phyloP scores from a whole-genome alignment of 1,140 invertebrate genomes.

The Sycophila sp. region DNA sequence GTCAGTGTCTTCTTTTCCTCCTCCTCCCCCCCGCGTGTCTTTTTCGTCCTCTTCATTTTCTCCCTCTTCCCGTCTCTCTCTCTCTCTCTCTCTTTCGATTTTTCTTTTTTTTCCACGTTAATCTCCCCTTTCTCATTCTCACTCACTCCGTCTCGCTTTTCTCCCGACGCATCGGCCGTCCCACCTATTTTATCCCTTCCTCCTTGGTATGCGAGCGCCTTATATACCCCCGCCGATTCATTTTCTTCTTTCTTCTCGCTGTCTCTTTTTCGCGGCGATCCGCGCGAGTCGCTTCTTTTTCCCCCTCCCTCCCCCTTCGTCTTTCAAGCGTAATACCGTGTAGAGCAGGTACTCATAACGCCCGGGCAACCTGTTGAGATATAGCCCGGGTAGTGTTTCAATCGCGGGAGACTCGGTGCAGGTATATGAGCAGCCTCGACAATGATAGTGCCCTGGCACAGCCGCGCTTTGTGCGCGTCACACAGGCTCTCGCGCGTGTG shows the following conservation, averaged over 20 bases:
- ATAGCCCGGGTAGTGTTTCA: conserved; percentile 65
- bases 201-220: background rate
- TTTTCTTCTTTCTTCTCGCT: conserved; percentile 26
- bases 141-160: conserved; percentile 12
- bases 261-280: conserved; percentile 11
- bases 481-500: background rate
- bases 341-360: conserved; percentile 63
- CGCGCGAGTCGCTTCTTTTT: conserved; percentile 12
- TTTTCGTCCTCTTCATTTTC: background rate
- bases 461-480: background rate
- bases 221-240: background rate
- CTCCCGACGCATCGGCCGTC: background rate
- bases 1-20: conserved; percentile 32
- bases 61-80: too few relatives aligned
- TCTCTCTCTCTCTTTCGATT: background rate
- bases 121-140: conserved; percentile 34
- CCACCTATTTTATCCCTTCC: conserved; percentile 28
- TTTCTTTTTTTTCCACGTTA: conserved; percentile 10
- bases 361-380: conserved; percentile 61
- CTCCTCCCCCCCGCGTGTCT: conserved; percentile 20
- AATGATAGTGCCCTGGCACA: background rate
- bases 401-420: conserved; percentile 49
- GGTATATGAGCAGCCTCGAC: background rate
- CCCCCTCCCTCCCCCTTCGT: conserved; percentile 30
- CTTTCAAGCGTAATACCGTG: conserved; percentile 56